Base-by-base conservation (phyloP, 2,888 invertebrate species). In the Formica aserva region DNA sequence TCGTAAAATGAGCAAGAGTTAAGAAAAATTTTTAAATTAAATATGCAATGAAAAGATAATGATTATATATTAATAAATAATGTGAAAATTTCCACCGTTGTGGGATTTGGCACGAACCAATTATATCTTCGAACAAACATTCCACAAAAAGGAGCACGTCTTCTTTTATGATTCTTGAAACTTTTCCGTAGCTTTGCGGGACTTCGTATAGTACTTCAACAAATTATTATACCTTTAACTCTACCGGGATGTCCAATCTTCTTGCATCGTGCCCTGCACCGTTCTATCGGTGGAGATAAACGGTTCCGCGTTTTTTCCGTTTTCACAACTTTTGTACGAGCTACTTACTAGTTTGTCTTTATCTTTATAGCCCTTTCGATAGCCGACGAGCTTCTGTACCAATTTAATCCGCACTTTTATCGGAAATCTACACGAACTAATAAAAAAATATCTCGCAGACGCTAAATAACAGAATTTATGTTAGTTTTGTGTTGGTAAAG, bases 181-280 rank as follows among this genome's bases (percentile, higher is more conserved):
- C 72, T 81, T 86, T 55, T 48, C 45, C 35, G 72, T 48, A 38
- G 18, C 38, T 45, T 22, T 38, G 63, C 69, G 63, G 60, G 71
- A 83, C 60, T 84, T 71, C 35, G 65, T 52, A 60, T 60, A 62
- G 60, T 75, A 60, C 63, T 84, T 75, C 32, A 62, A 62, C 69
- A 66, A 77, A 84, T 75, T 83, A 83, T 71, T 78, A 48, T 67
- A 86, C 41, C 72, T 72, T 81, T 85, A 81, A 89, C 71, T 85
- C 69, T 76, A 32, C 55, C 55, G 62, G 67, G 72, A 85, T 81
- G 80, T 62, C 85, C 76, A 77, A 81, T 82, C 62, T 66, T 60
- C 41, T 62, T 63, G 82, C 80, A 80, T 75, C 71, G 81, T 72
- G 32, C 63, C 66, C 66, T 66, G 38, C 45, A 26, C 74, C 45